These are phyloP conservation scores for Isoperla grammatica DNA, from an alignment of 2,888 invertebrate genomes.

Conservation along the genomic window DNA sequence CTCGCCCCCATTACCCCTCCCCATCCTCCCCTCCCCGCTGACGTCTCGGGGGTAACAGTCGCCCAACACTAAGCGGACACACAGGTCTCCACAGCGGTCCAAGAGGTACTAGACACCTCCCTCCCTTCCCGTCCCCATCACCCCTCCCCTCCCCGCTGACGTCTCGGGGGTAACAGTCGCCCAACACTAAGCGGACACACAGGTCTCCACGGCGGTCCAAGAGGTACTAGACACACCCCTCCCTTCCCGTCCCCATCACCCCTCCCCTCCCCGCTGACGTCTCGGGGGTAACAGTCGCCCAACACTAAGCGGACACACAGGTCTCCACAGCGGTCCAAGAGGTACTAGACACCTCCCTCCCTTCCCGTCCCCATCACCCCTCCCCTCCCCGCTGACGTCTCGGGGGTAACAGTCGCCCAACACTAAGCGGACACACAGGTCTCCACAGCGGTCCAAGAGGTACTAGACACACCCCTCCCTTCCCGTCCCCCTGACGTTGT, in stretches of 20 bases:
- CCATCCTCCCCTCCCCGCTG: too few species aligned
- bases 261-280: too few species aligned
- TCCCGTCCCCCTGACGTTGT: slow-evolving; percentile 34
- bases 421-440: too few species aligned
- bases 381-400: too few species aligned
- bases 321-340: slow-evolving; percentile 34
- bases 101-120: slow-evolving; percentile 35
- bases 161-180: slow-evolving; percentile 22
- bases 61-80: slow-evolving; percentile 22
- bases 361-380: too few species aligned
- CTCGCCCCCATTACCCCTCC: too few species aligned
- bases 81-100: slow-evolving; percentile 32
- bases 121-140: too few species aligned
- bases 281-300: slow-evolving; percentile 23
- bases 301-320: slow-evolving; percentile 24
- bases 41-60: slow-evolving; percentile 19
- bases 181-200: slow-evolving; percentile 24
- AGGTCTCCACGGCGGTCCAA: slow-evolving; percentile 34
- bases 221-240: slow-evolving; percentile 34
- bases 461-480: too few species aligned
- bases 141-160: too few species aligned
- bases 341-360: slow-evolving; percentile 34
- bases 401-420: too few species aligned
- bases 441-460: too few species aligned
- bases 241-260: too few species aligned